Evolutionary conservation across 2,888 invertebrate genomes (phyloP), one percentile per base, ranked within the genome.

Genomic region (Listrodromus nycthemerus): DNA sequence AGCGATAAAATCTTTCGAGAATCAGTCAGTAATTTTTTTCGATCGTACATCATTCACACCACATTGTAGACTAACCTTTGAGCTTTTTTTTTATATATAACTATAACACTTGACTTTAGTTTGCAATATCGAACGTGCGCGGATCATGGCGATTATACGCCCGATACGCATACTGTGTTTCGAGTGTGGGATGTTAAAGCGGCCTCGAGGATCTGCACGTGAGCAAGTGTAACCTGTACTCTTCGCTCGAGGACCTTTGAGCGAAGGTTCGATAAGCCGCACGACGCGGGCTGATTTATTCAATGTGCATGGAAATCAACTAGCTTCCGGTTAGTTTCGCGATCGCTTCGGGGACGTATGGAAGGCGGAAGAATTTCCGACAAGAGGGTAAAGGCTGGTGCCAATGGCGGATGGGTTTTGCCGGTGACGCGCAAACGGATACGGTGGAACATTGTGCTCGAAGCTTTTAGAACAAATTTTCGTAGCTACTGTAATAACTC

Each of bases 401-500:
- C 33, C 5, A 19, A 50, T 1, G 41, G 70, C 8, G 37, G 74
- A 19, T 85, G 84, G 86, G 21, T 48, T 0, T 52, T 69, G n/a
- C 55, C 71, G 7, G 10, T 27, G 6, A 37, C 45, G n/a, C 73
- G 45, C 10, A 82, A 63, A 33, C 7, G 16, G 1, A 27, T 33
- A 16, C 65, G 63, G 21, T 75, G 82, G 24, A 33, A 50, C 0
- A 76, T 67, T 45, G 50, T 76, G 7, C 13, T 52, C 5, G 41
- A 55, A 6, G 70, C 77, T 16, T 61, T 89, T 4, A 21, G 63
- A 1, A 87, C 87, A 83, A 85, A 86, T 55, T 48, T 70, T 13
- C 88, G 85, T 13, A 33, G 87, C 19, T 91, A 89, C 70, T 90
- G 89, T 84, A 83, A 86, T 63, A 86, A 87, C 61, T 89, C 90